phyloP scores from a whole-genome alignment of 2,888 invertebrate species.

The Drosophila maculinotata region DNA sequence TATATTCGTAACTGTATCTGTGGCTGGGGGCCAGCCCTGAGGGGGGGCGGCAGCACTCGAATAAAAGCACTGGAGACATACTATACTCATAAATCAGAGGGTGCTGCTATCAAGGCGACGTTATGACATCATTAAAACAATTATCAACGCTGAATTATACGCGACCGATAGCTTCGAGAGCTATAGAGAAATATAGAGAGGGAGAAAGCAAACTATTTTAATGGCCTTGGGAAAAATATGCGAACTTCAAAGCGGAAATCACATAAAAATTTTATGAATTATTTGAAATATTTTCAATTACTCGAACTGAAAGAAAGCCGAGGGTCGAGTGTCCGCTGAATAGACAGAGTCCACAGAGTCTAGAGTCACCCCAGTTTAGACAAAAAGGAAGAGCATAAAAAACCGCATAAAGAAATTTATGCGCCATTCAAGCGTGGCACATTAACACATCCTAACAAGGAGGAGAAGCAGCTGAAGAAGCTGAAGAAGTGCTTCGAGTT shows the following conservation, averaged over 20 bases:
- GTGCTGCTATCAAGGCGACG: conserved; percentile 61
- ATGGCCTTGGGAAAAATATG: conserved; percentile 54
- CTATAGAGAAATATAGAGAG: no score
- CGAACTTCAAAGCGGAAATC: conserved; percentile 61
- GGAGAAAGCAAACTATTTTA: conserved; percentile 70
- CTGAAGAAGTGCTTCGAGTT: conserved; percentile 35
- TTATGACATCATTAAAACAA: conserved; percentile 79
- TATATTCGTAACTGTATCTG: conserved; percentile 31
- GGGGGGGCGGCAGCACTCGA: conserved; percentile 16
- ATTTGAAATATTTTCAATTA: conserved; percentile 81
- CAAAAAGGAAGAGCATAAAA: conserved; percentile 63
- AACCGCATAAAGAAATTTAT: conserved; percentile 79
- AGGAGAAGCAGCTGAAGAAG: conserved; percentile 21
- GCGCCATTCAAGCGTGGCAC: conserved; percentile 76
- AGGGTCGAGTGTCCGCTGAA: conserved; percentile 22
- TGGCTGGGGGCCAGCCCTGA: conserved; percentile 21
- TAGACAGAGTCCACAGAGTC: conserved; percentile 19
- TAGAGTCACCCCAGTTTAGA: conserved; percentile 45
- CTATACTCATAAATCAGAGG: conserved; percentile 68
- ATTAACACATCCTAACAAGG: conserved; percentile 73
- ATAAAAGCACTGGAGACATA: conserved; percentile 30
- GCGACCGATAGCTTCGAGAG: conserved; percentile 49
- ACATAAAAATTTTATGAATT: conserved; percentile 81
- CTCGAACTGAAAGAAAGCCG: conserved; percentile 35
- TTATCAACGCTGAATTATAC: conserved; percentile 67